Base-by-base conservation (phyloP, 2,113 vertebrate genomes). In the Rhynchomys soricoides region DNA sequence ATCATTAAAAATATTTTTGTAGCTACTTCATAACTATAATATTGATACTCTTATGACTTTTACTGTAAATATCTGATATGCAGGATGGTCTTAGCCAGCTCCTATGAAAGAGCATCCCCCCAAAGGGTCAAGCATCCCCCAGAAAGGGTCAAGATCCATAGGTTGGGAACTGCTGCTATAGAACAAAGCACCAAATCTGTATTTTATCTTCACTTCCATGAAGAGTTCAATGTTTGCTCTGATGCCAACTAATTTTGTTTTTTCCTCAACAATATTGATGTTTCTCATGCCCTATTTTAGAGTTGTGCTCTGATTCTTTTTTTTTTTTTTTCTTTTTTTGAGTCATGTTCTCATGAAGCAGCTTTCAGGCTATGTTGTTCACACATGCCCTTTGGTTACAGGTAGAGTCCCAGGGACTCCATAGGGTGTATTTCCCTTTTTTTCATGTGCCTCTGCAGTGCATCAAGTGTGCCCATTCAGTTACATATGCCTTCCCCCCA, bases 201-300 rank as follows among this genome's bases (percentile, higher is more conserved):
- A 21, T 95, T 73, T 34, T 4, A 9, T 95, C 91, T 74, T 94
- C 45, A 4, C n/a, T 94, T 43, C 86, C 19, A 45, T 50, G 34
- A 78, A 82, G 52, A 40, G n/a, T 13, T 21, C 8, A 83, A 83
- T 52, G 89, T 59, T 55, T 59, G 21, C 92, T 91, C 45, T 75
- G 5, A 26, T 75, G 52, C 75, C 21, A 37, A 73, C 83, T 88
- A 26, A 55, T 43, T 92, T 96, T 77, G 79, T 78, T 94, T 93
- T 50, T 85, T 59, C 55, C 11, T 82, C 55, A 82, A 82, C n/a
- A 59, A 40, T 59, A 40, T 40, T 82, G 79, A 9, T 55, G 34
- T 91, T 91, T 70, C 37, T 74, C 3, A 31, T 75, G 77, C 37
- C 4, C 31, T 37, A 70, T 29, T 15, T 45, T 34, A 4, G 15